Conservation (phyloP, 2,797 vertebrate species). For the Astyanax mexicanus region DNA sequence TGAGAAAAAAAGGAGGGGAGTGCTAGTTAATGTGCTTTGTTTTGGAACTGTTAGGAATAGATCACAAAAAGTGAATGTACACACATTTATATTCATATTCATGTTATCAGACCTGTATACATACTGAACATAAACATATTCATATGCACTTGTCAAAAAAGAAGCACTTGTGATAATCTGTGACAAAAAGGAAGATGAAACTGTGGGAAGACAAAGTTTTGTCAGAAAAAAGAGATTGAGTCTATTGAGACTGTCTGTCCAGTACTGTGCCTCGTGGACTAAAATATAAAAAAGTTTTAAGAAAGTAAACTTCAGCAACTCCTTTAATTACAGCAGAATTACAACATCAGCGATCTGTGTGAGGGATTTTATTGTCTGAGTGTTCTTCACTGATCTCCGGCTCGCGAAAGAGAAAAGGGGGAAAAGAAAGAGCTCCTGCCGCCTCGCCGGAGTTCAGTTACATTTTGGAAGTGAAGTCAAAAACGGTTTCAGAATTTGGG, state of each 20-base stretch:
- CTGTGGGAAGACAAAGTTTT: too few species aligned
- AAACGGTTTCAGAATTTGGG: constrained; percentile 31
- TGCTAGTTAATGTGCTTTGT: too few species aligned
- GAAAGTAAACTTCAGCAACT: background rate
- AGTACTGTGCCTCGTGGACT: background rate
- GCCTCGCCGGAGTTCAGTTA: constrained; percentile 6
- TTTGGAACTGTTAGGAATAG: too few species aligned
- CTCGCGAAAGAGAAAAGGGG: background rate
- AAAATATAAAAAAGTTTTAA: background rate
- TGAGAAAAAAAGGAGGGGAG: too few species aligned
- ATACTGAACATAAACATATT: too few species aligned
- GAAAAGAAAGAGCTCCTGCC: background rate
- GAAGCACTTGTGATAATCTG: too few species aligned
- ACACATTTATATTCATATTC: too few species aligned
- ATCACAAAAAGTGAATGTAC: too few species aligned
- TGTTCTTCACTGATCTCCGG: background rate
- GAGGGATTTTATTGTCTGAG: background rate
- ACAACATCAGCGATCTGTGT: background rate
- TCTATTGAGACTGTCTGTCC: background rate
- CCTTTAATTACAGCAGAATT: background rate
- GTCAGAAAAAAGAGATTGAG: too few species aligned
- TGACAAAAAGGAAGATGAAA: too few species aligned
- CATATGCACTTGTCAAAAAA: too few species aligned
- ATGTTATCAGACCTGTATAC: too few species aligned
- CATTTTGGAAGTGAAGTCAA: background rate